A percentile compares a stretch with the other conserved stretches of the same genome.
phyloP scores from a whole-genome alignment of 2,797 vertebrate genomes.

The Microctenopoma steveboyesi region DNA sequence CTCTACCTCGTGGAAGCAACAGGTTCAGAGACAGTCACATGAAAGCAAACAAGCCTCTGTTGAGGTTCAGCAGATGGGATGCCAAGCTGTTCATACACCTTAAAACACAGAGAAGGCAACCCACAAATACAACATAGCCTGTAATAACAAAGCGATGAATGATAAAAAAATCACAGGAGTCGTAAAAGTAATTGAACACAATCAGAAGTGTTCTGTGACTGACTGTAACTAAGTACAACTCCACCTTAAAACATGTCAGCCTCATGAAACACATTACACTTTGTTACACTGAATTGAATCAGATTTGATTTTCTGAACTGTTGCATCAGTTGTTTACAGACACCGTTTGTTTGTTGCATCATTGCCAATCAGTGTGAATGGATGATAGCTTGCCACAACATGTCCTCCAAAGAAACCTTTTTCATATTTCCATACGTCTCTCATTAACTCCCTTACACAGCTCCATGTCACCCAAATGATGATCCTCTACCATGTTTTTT shows the following conservation, averaged over 20 bases:
- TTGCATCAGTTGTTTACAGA: conserved; percentile 90
- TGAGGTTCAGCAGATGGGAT: conserved; percentile 7
- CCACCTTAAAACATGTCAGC: conserved; percentile 23
- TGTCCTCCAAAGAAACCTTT: conserved; percentile 19
- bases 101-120: conserved; percentile 1
- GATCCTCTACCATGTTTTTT: not conserved
- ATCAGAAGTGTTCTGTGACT: not conserved
- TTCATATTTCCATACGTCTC: not conserved
- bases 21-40: not conserved
- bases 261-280: conserved; percentile 77
- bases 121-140: not conserved
- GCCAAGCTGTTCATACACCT: conserved; percentile 51
- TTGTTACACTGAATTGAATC: conserved; percentile 82
- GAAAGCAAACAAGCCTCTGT: conserved; percentile 34
- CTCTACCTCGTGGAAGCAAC: not conserved
- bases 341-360: conserved; percentile 83
- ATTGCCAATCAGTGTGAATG: conserved; percentile 78
- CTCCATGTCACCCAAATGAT: not conserved
- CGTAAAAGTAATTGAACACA: no score
- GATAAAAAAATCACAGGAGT: no score
- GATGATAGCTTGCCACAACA: conserved; percentile 63
- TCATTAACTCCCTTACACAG: not conserved
- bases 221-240: not conserved
- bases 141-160: not conserved
- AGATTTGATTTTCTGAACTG: conserved; percentile 77